Base-by-base conservation (phyloP, 2,113 vertebrate genomes). In the Oriolus oriolus region DNA sequence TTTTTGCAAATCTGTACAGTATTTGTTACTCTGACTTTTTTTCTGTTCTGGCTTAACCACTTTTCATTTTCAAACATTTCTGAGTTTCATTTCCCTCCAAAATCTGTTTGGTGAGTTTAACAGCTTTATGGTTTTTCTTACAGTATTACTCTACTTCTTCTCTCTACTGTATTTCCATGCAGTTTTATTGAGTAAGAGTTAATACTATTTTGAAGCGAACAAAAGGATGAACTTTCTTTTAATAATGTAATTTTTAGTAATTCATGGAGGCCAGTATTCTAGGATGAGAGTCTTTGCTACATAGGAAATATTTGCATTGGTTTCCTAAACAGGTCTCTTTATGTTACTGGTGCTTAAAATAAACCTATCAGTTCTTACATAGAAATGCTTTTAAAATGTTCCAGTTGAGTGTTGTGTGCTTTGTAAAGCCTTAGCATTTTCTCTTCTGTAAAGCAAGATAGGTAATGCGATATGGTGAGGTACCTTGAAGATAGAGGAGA, bases 71-170 rank as follows among this genome's bases (percentile, higher is more conserved):
- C 64, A 90, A 87, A 78, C 60, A 8, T 76, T 68, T 31, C 64
- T 61, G 79, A 87, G 66, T 95, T 94, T 93, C 75, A 70, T 84
- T 94, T 96, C 90, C 64, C 7, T 86, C 17, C 88, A 80, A 71
- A 95, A 63, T 82, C 91, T 65, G 18, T 54, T 77, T 68, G 70
- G 60, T 76, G 63, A 96, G 39, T 86, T 91, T 86, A 87, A 74
- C 33, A 86, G 52, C 42, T 74, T 82, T 22, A 4, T 54, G 17
- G 0, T 74, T 92, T 94, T 87, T 60, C 71, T 66, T 94, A 56
- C 16, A 44, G 8, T 70, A 49, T 80, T 85, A 44, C 11, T 85
- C 17, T 66, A 10, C 7, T 60, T 76, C 76, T 90, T 91, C n/a
- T 84, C 52, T 89, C 11, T 84, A 3, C 33, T 76, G 4, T 76